A percentile compares a stretch with the other conserved stretches of the same genome.
phyloP scores from a whole-genome alignment of 2,113 vertebrate species.

The Gasterosteus nipponicus region DNA sequence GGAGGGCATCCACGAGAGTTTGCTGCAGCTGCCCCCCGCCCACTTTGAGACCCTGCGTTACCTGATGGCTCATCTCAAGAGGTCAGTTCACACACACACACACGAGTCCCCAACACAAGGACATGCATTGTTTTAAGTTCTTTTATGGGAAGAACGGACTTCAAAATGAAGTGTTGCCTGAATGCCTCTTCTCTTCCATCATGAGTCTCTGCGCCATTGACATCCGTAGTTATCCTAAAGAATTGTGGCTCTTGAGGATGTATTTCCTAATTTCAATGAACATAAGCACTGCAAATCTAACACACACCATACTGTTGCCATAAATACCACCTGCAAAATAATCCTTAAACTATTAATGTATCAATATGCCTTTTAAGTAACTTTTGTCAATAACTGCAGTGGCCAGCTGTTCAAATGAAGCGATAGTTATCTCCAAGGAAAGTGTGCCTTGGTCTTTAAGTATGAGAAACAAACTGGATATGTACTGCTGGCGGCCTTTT shows the following conservation, averaged over 20 bases:
- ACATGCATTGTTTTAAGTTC: not conserved
- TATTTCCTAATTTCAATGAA: conserved; percentile 6
- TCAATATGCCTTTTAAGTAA: not conserved
- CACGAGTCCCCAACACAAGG: not conserved
- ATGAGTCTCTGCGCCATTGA: not conserved
- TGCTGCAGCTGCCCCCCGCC: conserved; percentile 93
- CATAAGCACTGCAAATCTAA: not conserved
- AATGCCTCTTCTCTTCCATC: not conserved
- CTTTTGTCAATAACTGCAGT: not conserved
- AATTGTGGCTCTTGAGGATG: not conserved
- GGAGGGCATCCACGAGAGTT: conserved; percentile 91
- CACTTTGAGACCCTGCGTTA: conserved; percentile 96
- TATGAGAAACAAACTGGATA: not conserved
- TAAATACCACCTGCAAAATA: not conserved
- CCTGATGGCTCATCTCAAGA: conserved; percentile 97
- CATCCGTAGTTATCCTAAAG: not conserved
- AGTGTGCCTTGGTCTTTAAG: not conserved
- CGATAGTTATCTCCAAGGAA: not conserved
- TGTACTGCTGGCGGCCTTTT: not conserved
- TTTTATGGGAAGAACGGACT: not conserved
- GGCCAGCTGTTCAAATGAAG: not conserved
- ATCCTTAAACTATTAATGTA: not conserved
- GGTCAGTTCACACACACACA: conserved; percentile 77
- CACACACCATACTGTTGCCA: not conserved
- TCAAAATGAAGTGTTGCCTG: not conserved